These are phyloP conservation scores for Pseudochirops cupreus DNA, from an alignment of 2,797 vertebrate genomes.

Conservation along the genomic window DNA sequence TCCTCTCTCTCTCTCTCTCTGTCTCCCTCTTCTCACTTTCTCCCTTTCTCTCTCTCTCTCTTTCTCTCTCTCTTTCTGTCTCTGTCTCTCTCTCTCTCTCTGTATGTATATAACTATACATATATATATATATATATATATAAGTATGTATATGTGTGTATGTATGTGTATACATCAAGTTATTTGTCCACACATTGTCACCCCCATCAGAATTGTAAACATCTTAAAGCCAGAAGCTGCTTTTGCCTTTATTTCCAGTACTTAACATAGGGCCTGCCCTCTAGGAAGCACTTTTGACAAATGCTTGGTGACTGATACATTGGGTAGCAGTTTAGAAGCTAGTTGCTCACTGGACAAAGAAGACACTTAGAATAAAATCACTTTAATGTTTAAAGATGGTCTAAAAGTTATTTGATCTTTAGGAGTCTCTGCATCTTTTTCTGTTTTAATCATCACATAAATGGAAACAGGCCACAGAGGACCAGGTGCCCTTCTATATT, in stretches of 20 bases:
- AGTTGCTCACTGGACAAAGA: neutral
- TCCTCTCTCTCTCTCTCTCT: too few species aligned
- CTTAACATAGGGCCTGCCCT: neutral
- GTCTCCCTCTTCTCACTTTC: too few species aligned
- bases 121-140: too few species aligned
- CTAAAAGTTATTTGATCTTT: neutral
- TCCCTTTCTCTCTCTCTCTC: too few species aligned
- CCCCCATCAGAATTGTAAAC: neutral
- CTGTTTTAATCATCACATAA: neutral
- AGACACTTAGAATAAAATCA: neutral
- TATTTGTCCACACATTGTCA: too few species aligned
- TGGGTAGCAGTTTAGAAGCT: neutral
- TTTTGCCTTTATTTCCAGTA: neutral
- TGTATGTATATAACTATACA: too few species aligned
- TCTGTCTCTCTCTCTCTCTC: too few species aligned
- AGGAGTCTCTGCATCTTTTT: neutral
- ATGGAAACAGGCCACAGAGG: too few species aligned
- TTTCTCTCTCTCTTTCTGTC: too few species aligned
- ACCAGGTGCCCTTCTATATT: neutral
- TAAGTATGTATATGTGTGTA: too few species aligned
- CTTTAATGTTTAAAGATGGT: neutral
- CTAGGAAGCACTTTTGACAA: neutral
- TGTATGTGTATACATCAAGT: too few species aligned
- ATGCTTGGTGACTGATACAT: neutral
- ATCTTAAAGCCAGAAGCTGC: neutral